Base-by-base conservation (phyloP, 2,888 invertebrate genomes). In the Micoletzkya japonica region DNA sequence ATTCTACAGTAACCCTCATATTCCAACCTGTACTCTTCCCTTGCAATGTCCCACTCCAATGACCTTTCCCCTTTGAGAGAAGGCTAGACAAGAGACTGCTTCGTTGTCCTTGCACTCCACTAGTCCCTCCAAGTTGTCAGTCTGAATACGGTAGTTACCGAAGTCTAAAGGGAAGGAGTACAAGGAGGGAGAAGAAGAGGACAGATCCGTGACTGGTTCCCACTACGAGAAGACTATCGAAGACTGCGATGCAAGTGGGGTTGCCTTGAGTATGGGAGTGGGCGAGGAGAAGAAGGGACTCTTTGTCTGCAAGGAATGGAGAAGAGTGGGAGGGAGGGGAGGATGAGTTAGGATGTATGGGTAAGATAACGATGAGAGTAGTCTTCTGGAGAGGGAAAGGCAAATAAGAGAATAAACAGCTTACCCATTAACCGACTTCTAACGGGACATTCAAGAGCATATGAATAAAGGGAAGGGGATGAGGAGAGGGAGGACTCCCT, bases 191-290 rank as follows among this genome's bases (percentile, higher is more conserved):
- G 71, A 83, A 83, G 17, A 83, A 30, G 49, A 81, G 69, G 14
- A 78, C 54, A 57, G 78, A 71, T 56, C 83, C 83, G 32, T 73
- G 69, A 32, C 75, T 74, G 10, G 79, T 82, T n/a, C 76, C 81
- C n/a, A 83, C 76, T 14, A 81, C 82, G 30, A 83, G 54, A 1
- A 52, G 64, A 1, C 37, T 20, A 3, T 66, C 64, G 7, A 36
- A 4, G 24, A 60, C 34, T 32, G 77, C 64, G 14, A 66, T 20
- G 20, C 10, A 44, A 10, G 64, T 66, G 10, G 64, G 64, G 4
- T 28, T 30, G n/a, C 64, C 64, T 34, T 66, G 54, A 17, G 26
- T 14, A 36, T 66, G 64, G 4, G 64, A 20, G 28, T 66, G 64
- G n/a, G 64, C 64, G 36, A 66, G 37, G 32, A 66, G 49, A 30